Percentiles rank a stretch among this genome's conserved stretches.
Evolutionary conservation across 2,797 vertebrate species (phyloP).

Genomic region (Squalus acanthias): DNA sequence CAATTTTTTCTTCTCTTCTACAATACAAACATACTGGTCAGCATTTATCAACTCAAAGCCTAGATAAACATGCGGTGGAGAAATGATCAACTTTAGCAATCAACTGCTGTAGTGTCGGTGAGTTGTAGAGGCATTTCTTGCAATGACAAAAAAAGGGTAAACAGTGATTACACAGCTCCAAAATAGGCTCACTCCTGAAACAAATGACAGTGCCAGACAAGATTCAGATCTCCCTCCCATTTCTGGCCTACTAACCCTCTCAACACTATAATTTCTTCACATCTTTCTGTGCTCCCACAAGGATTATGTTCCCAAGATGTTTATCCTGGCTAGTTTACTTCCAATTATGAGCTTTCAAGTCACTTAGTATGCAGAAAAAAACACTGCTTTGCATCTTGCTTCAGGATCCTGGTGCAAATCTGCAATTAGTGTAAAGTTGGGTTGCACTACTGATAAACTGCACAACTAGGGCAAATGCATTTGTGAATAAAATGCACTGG

Average conservation of each 20-base stretch:
- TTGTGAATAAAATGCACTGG: neutral
- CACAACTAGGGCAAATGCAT: neutral
- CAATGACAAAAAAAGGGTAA: neutral
- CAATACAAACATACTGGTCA: neutral
- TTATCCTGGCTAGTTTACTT: neutral
- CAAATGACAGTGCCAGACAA: neutral
- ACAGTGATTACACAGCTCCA: neutral
- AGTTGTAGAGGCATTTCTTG: neutral
- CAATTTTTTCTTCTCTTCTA: neutral
- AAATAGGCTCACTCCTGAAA: neutral
- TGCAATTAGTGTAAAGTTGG: neutral
- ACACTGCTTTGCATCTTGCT: neutral
- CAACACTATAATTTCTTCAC: neutral
- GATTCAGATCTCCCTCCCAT: neutral
- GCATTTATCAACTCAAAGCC: neutral
- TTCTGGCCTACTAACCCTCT: neutral
- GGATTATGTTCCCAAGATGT: neutral
- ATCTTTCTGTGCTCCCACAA: neutral
- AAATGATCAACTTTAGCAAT: neutral
- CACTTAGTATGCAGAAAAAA: neutral
- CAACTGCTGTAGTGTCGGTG: neutral
- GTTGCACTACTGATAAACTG: neutral
- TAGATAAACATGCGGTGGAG: neutral
- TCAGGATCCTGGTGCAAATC: neutral
- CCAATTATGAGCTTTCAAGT: neutral